Evolutionary conservation across 2,797 vertebrate genomes (phyloP).

Genomic region (Neosalanx taihuensis): DNA sequence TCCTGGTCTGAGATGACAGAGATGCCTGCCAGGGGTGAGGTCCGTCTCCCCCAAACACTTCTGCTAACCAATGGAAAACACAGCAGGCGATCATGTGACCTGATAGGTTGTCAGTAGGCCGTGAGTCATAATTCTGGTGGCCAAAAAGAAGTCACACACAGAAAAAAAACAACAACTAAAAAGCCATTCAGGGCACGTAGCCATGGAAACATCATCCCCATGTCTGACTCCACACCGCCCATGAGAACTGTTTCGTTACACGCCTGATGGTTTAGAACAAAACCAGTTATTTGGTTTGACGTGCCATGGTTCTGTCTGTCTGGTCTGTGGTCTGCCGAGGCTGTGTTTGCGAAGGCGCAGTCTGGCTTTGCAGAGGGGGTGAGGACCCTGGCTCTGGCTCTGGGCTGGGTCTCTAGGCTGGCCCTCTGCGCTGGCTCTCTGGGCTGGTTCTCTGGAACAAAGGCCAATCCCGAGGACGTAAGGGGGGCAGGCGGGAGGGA

Average conservation of each 20-base stretch:
- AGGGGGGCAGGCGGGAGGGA: not conserved
- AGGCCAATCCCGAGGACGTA: not conserved
- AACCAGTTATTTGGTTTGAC: conserved; percentile 9
- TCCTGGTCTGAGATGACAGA: not conserved
- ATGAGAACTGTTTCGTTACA: not conserved
- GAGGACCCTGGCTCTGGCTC: not conserved
- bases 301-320: conserved; percentile 11
- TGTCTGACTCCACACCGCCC: too few relatives aligned
- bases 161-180: too few relatives aligned
- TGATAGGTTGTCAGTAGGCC: too few relatives aligned
- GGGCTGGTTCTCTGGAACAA: not conserved
- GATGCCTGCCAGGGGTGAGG: not conserved
- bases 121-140: too few relatives aligned
- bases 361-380: conserved; percentile 11
- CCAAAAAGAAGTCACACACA: too few relatives aligned
- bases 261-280: not conserved
- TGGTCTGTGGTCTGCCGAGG: conserved; percentile 8
- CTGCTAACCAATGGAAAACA: too few relatives aligned
- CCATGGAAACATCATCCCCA: too few relatives aligned
- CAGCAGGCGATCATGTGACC: too few relatives aligned
- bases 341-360: conserved; percentile 5
- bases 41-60: not conserved
- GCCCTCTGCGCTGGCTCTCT: not conserved
- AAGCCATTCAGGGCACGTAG: too few relatives aligned
- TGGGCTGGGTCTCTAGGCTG: not conserved